These are phyloP conservation scores for Siniperca obscura DNA, from an alignment of 2,797 vertebrate genomes.

Conservation along the genomic window DNA sequence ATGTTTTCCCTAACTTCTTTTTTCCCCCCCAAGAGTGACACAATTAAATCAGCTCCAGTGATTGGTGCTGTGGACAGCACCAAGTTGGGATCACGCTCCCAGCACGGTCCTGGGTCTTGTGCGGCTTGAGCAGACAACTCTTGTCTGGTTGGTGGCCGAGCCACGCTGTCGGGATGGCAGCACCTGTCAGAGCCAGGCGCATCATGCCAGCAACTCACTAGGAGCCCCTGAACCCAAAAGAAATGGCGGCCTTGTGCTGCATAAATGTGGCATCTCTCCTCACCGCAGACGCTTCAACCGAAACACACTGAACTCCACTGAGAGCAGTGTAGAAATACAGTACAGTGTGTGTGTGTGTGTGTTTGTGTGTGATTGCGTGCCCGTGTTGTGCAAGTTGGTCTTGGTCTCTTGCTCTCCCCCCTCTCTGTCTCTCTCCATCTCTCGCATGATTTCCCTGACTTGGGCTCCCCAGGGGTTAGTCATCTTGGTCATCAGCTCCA, in stretches of 20 bases:
- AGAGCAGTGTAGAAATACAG: slow-evolving; percentile 47
- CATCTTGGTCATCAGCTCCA: slow-evolving; percentile 82
- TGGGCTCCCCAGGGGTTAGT: slow-evolving; percentile 78
- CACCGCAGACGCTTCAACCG: slow-evolving; percentile 59
- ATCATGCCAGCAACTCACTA: slow-evolving; percentile 82
- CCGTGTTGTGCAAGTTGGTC: slow-evolving; percentile 56
- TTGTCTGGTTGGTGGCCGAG: slow-evolving; percentile 84
- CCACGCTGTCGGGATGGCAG: slow-evolving; percentile 81
- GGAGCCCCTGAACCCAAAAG: slow-evolving; percentile 76
- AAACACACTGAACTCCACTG: slow-evolving; percentile 52
- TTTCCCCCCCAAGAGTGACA: slow-evolving; percentile 76
- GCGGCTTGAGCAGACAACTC: slow-evolving; percentile 82
- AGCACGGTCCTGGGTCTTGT: slow-evolving; percentile 83
- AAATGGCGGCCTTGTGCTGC: slow-evolving; percentile 73
- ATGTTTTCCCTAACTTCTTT: slow-evolving; percentile 45
- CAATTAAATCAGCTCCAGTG: slow-evolving; percentile 81
- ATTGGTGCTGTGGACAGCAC: slow-evolving; percentile 78
- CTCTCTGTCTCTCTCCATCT: slow-evolving; percentile 76
- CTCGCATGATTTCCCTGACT: slow-evolving; percentile 81
- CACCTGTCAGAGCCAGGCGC: slow-evolving; percentile 84
- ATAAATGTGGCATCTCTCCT: slow-evolving; percentile 78
- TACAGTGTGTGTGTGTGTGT: slow-evolving; percentile 35
- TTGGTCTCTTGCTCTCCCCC: slow-evolving; percentile 71
- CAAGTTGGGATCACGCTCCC: slow-evolving; percentile 84
- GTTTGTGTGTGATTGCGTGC: slow-evolving; percentile 44